Percentiles rank a stretch among this genome's conserved stretches.
phyloP scores from a whole-genome alignment of 2,797 vertebrate species.

The Gadopsis marmoratus region DNA sequence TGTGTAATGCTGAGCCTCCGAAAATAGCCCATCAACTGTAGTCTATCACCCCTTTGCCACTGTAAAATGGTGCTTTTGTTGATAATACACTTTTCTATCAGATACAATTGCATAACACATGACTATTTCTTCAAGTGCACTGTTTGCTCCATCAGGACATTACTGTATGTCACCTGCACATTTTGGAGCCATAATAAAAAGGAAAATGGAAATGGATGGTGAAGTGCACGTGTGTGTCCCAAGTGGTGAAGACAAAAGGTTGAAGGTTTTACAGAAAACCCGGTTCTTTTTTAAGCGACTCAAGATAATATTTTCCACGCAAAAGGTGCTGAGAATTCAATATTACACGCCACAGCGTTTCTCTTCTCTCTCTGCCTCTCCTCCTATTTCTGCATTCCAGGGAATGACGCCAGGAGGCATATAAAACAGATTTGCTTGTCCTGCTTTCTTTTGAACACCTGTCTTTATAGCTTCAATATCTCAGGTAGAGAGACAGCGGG shows the following conservation, averaged over 20 bases:
- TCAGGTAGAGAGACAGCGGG: slow-evolving; percentile 69
- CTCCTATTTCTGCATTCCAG: slow-evolving; percentile 49
- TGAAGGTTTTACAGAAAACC: slow-evolving; percentile 43
- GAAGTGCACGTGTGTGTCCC: slow-evolving; percentile 22
- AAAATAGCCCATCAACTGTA: slow-evolving; percentile 15
- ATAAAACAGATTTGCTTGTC: slow-evolving; percentile 72
- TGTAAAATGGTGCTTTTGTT: slow-evolving; percentile 27
- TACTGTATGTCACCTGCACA: neutral
- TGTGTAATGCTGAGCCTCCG: slow-evolving; percentile 5
- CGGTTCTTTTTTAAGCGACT: slow-evolving; percentile 22
- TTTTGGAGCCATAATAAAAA: neutral
- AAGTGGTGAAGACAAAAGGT: slow-evolving; percentile 41
- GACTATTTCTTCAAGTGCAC: slow-evolving; percentile 6
- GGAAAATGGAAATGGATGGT: neutral
- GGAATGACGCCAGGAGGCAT: slow-evolving; percentile 63
- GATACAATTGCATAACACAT: slow-evolving; percentile 6
- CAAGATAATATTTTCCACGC: slow-evolving; percentile 16
- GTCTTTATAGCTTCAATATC: slow-evolving; percentile 78
- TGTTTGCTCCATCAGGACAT: neutral
- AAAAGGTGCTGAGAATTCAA: slow-evolving; percentile 49
- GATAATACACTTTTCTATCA: slow-evolving; percentile 17
- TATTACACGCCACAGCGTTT: slow-evolving; percentile 42
- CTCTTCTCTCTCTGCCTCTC: slow-evolving; percentile 36
- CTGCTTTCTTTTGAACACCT: slow-evolving; percentile 77
- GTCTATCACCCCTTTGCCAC: neutral